Evolutionary conservation across 2,113 vertebrate species (phyloP), one percentile per base, ranked within the genome.

Genomic region (Entomyzon cyanotis): DNA sequence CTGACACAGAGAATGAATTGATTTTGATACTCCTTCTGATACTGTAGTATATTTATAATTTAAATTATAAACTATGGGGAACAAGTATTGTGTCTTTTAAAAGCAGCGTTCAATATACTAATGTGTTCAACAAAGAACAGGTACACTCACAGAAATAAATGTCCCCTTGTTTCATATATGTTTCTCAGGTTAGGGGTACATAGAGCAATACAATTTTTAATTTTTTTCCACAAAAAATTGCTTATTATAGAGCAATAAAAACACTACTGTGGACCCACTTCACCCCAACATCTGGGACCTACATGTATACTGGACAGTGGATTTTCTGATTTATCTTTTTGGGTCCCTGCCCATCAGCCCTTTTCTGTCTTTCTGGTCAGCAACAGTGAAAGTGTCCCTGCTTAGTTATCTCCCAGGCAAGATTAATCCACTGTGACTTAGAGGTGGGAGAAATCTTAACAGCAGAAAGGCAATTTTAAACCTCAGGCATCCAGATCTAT

Each of bases 331-430:
- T 76, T n/a, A 27, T 21, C 22, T 60, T 58, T 68, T 76, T 52
- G 35, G 11, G n/a, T 63, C 14, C 27, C 17, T 80, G 42, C 15
- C 22, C 49, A 35, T 63, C 56, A 35, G 13, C 10, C 21, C 1
- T 75, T 92, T 93, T 70, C 63, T 79, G 16, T 37, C 53, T 69
- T 0, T 63, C 33, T 50, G 39, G 27, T 65, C 58, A 71, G 41
- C n/a, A 56, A 13, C 35, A 11, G 21, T 30, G 49, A 44, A 28
- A 0, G 0, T 39, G 27, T 21, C 31, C 31, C 28, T 73, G 31
- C 22, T 83, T 30, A 20, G 44, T 37, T 85, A 46, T 82, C 39
- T 71, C n/a, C 17, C 22, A 71, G 42, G 58, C 14, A 46, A 0
- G 0, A 25, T 47, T n/a, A 68, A 52, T 39, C 41, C 49, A 5